Evolutionary conservation across 2,113 vertebrate genomes (phyloP), one percentile per base, ranked within the genome.

Genomic region (Monopterus albus): DNA sequence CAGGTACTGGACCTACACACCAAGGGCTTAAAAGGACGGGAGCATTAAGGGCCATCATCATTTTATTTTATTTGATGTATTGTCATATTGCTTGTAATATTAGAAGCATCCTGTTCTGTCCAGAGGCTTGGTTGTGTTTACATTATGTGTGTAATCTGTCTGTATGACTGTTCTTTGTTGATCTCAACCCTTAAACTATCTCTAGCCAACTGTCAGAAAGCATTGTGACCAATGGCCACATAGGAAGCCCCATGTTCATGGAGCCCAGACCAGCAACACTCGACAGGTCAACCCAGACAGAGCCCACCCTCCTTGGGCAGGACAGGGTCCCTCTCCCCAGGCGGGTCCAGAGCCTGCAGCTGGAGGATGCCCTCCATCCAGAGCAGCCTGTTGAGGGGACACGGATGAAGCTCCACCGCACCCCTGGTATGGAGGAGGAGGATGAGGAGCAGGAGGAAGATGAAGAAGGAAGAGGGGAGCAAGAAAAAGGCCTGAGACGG

Each of bases 251-350:
- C 15, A n/a, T 25, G 45, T 75, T 79, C 25, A 53, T 12, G n/a
- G 57, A 68, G 18, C 60, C 65, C 31, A 81, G 68, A 77, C 53
- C 80, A 23, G 42, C 69, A 18, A 83, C 88, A 28, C 25, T 46
- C 52, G 91, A 94, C 70, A 86, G 58, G 68, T 90, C 82, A 4
- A 93, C 91, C 39, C 93, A 94, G 83, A 94, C 93, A 0, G 92
- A 93, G 17, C 36, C 70, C 15, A 38, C 52, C 52, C 52, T 55
- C 10, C 33, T 23, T 2, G 58, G 29, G 9, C 72, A 81, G 15
- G 70, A 67, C 46, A 59, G 76, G 72, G 60, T 70, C 10, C 42
- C 29, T 31, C 60, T 89, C 26, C 78, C 71, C 20, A 62, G 51
- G 4, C 46, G 31, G 0, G 53, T 62, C 18, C 82, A 84, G 74